Percentiles rank a stretch among this genome's conserved stretches.
These are phyloP conservation scores for Labia minor DNA, from an alignment of 2,888 invertebrate species.

Conservation along the genomic window DNA sequence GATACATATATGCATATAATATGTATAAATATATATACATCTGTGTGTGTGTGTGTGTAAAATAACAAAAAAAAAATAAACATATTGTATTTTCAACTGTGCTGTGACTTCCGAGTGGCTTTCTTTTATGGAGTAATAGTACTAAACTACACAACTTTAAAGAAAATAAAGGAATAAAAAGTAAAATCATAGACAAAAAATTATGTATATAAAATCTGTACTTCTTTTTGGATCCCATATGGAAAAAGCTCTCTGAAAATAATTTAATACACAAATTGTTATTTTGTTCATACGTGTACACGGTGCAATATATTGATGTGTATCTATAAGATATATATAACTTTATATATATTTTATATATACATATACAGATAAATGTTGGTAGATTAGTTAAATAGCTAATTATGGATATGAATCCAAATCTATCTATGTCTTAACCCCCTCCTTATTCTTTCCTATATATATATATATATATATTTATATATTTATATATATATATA, in stretches of 20 bases:
- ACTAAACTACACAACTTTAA: constrained; percentile 6
- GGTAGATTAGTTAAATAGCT: constrained; percentile 23
- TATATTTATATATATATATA: neutral
- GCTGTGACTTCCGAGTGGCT: constrained; percentile 48
- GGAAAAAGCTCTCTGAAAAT: neutral
- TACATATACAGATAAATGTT: constrained; percentile 23
- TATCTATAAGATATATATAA: constrained; percentile 22
- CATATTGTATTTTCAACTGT: constrained; percentile 39
- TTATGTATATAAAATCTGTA: too few species aligned
- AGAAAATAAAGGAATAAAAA: constrained; percentile 18
- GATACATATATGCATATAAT: constrained; percentile 28
- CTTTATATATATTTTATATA: neutral
- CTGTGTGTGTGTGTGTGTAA: too few species aligned
- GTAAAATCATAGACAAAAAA: constrained; percentile 8
- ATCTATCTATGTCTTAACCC: constrained; percentile 25
- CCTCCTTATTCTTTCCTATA: constrained; percentile 19
- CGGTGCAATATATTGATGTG: constrained; percentile 1
- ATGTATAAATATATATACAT: constrained; percentile 20
- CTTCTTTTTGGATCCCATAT: neutral
- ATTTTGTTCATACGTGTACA: constrained; percentile 14
- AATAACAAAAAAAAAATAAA: constrained; percentile 16
- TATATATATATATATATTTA: neutral
- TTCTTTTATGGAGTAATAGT: constrained; percentile 35
- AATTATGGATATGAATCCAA: constrained; percentile 19
- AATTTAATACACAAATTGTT: constrained; percentile 3